Percentiles rank a stretch among this genome's conserved stretches.
Conservation (phyloP, 2,888 invertebrate genomes). For the Dusona sp. region DNA sequence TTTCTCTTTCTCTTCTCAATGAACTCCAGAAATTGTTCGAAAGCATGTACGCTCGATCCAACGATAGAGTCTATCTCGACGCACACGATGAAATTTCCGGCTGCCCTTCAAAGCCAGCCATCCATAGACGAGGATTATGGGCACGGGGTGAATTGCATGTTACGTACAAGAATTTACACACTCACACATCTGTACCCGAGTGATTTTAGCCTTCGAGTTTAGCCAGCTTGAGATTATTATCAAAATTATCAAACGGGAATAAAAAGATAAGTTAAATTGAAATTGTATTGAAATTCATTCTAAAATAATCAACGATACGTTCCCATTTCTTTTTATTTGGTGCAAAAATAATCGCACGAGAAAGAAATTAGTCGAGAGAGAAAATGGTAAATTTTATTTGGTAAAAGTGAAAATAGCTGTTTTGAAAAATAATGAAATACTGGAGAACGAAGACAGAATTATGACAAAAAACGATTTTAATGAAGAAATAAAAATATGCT, state of each 20-base stretch:
- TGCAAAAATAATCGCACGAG: not conserved
- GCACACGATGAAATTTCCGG: slow-evolving; percentile 56
- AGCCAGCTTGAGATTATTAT: slow-evolving; percentile 5
- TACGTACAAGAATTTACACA: not conserved
- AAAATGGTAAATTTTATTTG: too few species aligned
- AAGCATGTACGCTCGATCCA: slow-evolving; percentile 29
- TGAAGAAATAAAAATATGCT: not conserved
- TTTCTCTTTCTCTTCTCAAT: slow-evolving; percentile 28
- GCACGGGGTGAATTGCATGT: slow-evolving; percentile 34
- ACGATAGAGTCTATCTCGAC: slow-evolving; percentile 41
- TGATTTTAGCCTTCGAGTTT: not conserved
- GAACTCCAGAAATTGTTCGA: slow-evolving; percentile 43
- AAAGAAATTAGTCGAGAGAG: too few species aligned
- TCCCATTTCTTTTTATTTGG: not conserved
- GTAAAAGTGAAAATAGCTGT: not conserved
- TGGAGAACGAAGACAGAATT: not conserved
- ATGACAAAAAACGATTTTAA: not conserved
- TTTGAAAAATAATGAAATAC: not conserved
- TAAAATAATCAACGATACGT: not conserved
- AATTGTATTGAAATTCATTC: not conserved
- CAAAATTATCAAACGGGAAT: not conserved
- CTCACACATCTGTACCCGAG: not conserved
- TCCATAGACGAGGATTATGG: slow-evolving; percentile 43
- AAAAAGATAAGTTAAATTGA: slow-evolving; percentile 8
- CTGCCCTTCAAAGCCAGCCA: slow-evolving; percentile 46